Conservation (phyloP, 2,797 vertebrate genomes). For the Mico argentatus region DNA sequence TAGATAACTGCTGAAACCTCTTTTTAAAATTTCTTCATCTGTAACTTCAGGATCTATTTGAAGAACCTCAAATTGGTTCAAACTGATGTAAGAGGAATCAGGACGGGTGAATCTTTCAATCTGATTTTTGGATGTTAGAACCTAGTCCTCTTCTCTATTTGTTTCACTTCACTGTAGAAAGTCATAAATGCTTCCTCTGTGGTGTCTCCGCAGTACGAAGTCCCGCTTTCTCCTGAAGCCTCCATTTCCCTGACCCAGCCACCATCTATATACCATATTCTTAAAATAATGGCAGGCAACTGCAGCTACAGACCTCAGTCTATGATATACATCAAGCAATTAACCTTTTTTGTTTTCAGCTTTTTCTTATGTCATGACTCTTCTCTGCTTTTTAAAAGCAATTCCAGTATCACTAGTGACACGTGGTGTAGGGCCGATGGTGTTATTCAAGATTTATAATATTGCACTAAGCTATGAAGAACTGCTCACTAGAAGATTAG, state of each 20-base stretch:
- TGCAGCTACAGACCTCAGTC: not conserved
- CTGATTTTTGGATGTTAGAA: too few species aligned
- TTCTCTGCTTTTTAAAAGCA: not conserved
- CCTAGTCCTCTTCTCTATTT: too few species aligned
- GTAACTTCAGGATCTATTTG: too few species aligned
- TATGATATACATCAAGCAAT: not conserved
- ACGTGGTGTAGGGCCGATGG: not conserved
- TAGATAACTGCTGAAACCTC: too few species aligned
- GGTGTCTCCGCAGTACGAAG: conserved; percentile 80
- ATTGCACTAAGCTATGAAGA: not conserved
- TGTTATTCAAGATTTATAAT: not conserved
- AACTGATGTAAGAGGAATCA: too few species aligned
- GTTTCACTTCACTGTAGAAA: conserved; percentile 92
- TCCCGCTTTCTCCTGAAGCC: conserved; percentile 88
- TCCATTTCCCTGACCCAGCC: conserved; percentile 87
- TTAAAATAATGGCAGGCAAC: not conserved
- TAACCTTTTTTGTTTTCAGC: not conserved
- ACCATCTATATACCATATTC: conserved; percentile 31
- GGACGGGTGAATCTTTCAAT: too few species aligned
- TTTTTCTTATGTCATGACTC: not conserved
- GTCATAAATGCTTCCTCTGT: conserved; percentile 88
- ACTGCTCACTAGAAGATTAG: not conserved
- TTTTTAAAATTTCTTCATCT: too few species aligned
- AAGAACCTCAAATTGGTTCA: too few species aligned
- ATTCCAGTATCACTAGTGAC: not conserved